Percentiles rank a stretch among this genome's conserved stretches.
Evolutionary conservation across 2,113 vertebrate species (phyloP).

Genomic region (Pluvialis apricaria): DNA sequence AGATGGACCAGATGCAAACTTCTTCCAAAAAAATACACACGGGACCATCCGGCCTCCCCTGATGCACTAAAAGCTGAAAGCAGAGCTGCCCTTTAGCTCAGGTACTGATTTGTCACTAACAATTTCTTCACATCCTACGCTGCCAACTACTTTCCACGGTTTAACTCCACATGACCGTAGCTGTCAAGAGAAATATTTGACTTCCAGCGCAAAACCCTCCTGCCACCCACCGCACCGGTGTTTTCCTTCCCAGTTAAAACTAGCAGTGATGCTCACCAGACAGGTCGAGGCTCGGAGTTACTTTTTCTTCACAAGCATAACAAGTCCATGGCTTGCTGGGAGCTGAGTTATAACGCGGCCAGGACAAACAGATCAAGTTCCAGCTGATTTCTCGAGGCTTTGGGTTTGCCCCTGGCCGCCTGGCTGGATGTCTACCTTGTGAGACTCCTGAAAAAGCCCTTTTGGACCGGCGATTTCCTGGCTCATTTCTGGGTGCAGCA

Average conservation of each 20-base stretch:
- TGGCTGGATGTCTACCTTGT: background rate
- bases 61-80: background rate
- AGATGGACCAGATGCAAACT: background rate
- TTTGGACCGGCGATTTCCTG: background rate
- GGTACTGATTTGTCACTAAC: background rate
- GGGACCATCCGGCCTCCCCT: background rate
- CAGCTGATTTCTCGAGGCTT: conserved; percentile 12
- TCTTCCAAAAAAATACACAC: background rate
- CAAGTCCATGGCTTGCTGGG: background rate
- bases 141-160: background rate
- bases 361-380: conserved; percentile 59
- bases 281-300: background rate
- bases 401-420: conserved; percentile 12
- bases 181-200: background rate
- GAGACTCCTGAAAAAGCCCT: conserved; percentile 2
- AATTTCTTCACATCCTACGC: background rate
- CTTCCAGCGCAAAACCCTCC: background rate
- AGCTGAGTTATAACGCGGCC: background rate
- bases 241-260: conserved; percentile 35
- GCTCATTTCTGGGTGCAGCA: background rate
- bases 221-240: background rate
- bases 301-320: conserved; percentile 41
- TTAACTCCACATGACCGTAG: background rate
- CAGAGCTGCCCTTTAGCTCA: background rate
- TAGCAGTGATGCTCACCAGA: conserved; percentile 31